Evolutionary conservation across 2,797 vertebrate genomes (phyloP).

Genomic region (Acipenser oxyrinchus): DNA sequence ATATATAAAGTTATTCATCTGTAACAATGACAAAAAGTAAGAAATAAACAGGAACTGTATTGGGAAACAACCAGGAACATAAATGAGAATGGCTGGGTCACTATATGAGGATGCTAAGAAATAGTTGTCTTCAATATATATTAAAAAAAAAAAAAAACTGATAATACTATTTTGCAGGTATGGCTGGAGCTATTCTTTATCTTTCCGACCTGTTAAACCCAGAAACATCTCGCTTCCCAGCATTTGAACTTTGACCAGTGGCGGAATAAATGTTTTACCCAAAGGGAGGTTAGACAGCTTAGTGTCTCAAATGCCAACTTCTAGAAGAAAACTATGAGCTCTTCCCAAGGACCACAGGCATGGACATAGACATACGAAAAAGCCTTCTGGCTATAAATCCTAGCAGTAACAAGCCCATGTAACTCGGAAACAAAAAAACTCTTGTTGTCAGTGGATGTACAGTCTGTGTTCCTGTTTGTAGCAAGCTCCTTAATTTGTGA

Average conservation of each 20-base stretch:
- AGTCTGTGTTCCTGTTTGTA: slow-evolving; percentile 19
- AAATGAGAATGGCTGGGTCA: no score
- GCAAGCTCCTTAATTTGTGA: slow-evolving; percentile 3
- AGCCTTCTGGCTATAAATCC: slow-evolving; percentile 26
- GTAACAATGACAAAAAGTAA: no score
- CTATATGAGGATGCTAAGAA: no score
- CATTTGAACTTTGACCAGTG: slow-evolving; percentile 77
- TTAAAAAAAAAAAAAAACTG: neutral
- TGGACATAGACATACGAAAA: slow-evolving; percentile 11
- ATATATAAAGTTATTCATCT: no score
- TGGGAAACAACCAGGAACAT: no score
- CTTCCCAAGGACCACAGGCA: no score
- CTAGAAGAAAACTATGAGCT: slow-evolving; percentile 1
- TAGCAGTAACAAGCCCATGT: slow-evolving; percentile 11
- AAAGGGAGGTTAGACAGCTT: slow-evolving; percentile 1
- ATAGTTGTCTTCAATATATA: no score
- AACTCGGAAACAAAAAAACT: slow-evolving; percentile 4
- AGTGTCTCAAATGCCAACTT: neutral
- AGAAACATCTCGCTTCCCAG: slow-evolving; percentile 80
- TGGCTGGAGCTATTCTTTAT: slow-evolving; percentile 92
- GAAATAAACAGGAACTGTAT: no score
- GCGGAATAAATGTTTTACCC: slow-evolving; percentile 5
- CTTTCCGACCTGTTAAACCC: slow-evolving; percentile 80
- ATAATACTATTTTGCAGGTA: slow-evolving; percentile 57
- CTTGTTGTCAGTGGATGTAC: slow-evolving; percentile 21